Evolutionary conservation across 2,888 invertebrate species (phyloP).

Genomic region (Philereme transversata): DNA sequence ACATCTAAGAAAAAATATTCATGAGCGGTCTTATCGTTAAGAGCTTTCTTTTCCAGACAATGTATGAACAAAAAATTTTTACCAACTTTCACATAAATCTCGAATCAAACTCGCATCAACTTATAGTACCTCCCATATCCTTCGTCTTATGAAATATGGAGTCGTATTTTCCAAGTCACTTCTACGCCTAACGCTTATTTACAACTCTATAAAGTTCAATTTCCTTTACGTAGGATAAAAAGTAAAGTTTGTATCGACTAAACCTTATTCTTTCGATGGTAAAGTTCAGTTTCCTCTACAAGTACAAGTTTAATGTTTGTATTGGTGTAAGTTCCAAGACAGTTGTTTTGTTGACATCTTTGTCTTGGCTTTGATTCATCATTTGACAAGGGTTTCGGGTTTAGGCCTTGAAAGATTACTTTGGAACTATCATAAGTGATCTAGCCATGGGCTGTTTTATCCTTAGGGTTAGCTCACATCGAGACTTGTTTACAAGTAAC

Average conservation of each 20-base stretch:
- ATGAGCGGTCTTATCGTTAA: no score
- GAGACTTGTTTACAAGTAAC: no score
- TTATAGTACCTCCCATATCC: slow-evolving; percentile 19
- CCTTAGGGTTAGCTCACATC: no score
- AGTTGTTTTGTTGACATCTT: slow-evolving; percentile 36
- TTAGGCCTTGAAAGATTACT: slow-evolving; percentile 17
- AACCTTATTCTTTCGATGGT: slow-evolving; percentile 11
- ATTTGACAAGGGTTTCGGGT: slow-evolving; percentile 28
- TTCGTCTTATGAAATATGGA: slow-evolving; percentile 25
- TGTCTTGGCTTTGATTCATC: slow-evolving; percentile 34
- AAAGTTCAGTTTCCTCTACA: slow-evolving; percentile 10
- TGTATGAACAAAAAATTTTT: no score
- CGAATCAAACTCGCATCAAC: slow-evolving; percentile 26
- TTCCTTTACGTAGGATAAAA: no score
- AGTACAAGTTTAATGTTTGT: slow-evolving; percentile 7
- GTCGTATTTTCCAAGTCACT: background rate
- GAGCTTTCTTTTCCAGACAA: no score
- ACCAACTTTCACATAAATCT: slow-evolving; percentile 3
- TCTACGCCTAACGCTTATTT: background rate
- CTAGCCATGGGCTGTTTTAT: background rate
- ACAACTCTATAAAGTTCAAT: no score
- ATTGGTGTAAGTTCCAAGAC: slow-evolving; percentile 21
- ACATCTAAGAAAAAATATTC: no score
- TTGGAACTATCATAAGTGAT: slow-evolving; percentile 14
- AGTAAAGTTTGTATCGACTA: no score